These are phyloP conservation scores for Plectrocnemia conspersa DNA, from an alignment of 1,140 invertebrate species.

Conservation along the genomic window DNA sequence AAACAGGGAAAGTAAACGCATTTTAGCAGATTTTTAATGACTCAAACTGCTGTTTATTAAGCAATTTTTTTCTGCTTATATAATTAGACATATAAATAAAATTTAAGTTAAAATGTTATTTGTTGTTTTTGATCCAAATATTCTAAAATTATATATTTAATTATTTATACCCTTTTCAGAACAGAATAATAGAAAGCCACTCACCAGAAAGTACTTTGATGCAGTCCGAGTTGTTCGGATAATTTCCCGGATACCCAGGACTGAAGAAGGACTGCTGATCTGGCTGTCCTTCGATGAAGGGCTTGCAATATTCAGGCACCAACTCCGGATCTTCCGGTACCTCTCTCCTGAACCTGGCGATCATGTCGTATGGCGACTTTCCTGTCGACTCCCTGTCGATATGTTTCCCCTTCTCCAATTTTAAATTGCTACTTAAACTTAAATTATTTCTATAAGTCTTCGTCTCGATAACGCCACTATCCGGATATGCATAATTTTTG, in stretches of 20 bases:
- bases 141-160: too few species aligned
- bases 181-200: constrained; percentile 29
- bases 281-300: constrained; percentile 55
- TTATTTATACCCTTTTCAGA: too few species aligned
- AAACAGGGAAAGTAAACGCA: too few species aligned
- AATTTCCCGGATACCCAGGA: constrained; percentile 66
- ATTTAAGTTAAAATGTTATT: too few species aligned
- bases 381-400: background rate
- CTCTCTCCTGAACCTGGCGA: constrained; percentile 21
- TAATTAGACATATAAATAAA: too few species aligned
- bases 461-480: background rate
- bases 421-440: background rate
- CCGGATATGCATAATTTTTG: constrained; percentile 14
- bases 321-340: constrained; percentile 21
- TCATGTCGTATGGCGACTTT: background rate
- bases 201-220: constrained; percentile 65
- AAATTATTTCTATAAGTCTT: background rate
- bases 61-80: too few species aligned
- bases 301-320: constrained; percentile 43
- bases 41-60: too few species aligned
- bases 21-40: too few species aligned
- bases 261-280: constrained; percentile 64
- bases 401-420: background rate
- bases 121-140: too few species aligned
- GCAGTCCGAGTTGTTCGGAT: constrained; percentile 69